phyloP scores from a whole-genome alignment of 2,113 vertebrate species.

The Perca fluviatilis region DNA sequence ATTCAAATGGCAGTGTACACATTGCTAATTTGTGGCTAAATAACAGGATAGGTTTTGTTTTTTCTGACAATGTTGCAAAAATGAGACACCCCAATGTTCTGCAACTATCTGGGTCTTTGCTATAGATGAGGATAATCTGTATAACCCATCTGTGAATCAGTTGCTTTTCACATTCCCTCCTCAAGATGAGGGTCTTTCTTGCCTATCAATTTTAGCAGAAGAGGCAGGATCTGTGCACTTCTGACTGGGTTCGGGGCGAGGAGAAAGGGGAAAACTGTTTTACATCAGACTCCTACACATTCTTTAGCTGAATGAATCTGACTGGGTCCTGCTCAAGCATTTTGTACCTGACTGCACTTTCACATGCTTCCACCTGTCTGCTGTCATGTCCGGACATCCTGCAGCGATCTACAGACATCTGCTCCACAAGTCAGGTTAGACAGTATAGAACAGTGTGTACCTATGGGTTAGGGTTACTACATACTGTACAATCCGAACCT shows the following conservation, averaged over 20 bases:
- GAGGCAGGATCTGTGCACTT: slow-evolving; percentile 23
- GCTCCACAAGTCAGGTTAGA: not conserved
- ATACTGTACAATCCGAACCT: not conserved
- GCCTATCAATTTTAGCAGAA: slow-evolving; percentile 4
- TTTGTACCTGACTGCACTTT: not conserved
- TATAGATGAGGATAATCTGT: slow-evolving; percentile 11
- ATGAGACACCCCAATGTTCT: not conserved
- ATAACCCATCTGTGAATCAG: slow-evolving; percentile 2
- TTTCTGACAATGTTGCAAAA: slow-evolving; percentile 3
- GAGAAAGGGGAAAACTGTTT: slow-evolving; percentile 4
- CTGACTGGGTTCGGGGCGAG: not conserved
- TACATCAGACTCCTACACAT: not conserved
- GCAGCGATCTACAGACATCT: slow-evolving; percentile 26
- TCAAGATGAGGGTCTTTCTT: slow-evolving; percentile 1
- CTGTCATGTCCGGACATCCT: not conserved
- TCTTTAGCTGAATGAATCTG: not conserved
- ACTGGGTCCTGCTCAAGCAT: not conserved
- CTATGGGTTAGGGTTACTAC: not conserved
- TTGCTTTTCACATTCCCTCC: not conserved
- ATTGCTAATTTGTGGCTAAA: not conserved
- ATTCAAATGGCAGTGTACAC: not conserved
- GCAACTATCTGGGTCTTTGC: not conserved
- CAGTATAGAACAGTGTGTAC: not conserved
- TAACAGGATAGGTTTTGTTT: not conserved
- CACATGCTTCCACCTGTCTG: slow-evolving; percentile 13